Percentiles rank a stretch among this genome's conserved stretches.
These are phyloP conservation scores for Penaeus vannamei DNA, from an alignment of 1,140 invertebrate species.

Conservation along the genomic window DNA sequence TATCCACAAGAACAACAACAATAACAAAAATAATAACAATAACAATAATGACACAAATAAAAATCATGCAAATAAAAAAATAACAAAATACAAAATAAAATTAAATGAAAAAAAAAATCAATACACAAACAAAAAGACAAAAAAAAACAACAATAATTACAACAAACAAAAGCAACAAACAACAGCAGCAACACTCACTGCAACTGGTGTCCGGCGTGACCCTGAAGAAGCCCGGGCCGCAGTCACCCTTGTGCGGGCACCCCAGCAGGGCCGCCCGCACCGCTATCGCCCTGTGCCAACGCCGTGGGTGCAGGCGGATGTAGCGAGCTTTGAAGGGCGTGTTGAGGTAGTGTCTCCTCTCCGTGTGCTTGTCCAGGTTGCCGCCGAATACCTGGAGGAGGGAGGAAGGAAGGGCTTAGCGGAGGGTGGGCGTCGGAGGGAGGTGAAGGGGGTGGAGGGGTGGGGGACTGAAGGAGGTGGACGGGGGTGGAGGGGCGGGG, in stretches of 20 bases:
- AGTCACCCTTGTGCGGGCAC: constrained; percentile 74
- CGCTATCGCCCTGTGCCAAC: constrained; percentile 74
- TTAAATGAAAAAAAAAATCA: no score
- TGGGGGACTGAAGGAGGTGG: no score
- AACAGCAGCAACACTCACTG: constrained; percentile 71
- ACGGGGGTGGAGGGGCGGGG: neutral
- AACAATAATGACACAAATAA: no score
- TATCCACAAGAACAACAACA: no score
- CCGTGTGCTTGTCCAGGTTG: constrained; percentile 76
- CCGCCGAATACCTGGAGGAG: constrained; percentile 74
- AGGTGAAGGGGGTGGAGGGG: no score
- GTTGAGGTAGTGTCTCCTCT: constrained; percentile 75
- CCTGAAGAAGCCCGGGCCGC: constrained; percentile 74
- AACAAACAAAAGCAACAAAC: neutral
- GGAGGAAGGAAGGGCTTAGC: neutral
- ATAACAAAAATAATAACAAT: no score
- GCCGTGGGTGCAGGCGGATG: constrained; percentile 75
- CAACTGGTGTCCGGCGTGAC: constrained; percentile 75
- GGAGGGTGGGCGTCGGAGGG: neutral
- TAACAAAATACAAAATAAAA: no score
- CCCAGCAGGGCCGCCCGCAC: constrained; percentile 75
- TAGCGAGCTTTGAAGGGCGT: constrained; percentile 75
- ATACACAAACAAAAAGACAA: neutral
- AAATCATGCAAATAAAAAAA: no score
- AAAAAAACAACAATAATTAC: neutral